phyloP scores from a whole-genome alignment of 37 sponge, comb jelly and placozoan species.

The Theonella swinhoei region DNA sequence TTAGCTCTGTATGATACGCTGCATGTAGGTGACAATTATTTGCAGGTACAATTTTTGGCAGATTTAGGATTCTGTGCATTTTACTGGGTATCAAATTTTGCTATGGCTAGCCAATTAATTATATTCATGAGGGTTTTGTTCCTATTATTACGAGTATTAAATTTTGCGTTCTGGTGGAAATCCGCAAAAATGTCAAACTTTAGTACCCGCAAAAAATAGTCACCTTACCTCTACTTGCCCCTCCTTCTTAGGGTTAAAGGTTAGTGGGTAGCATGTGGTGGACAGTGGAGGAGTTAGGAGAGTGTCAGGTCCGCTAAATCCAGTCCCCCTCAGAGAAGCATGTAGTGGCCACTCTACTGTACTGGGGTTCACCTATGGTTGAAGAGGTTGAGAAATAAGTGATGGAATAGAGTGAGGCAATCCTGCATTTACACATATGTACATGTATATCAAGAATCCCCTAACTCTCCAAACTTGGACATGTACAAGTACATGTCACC shows the following conservation, averaged over 20 bases:
- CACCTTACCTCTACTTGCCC: slow-evolving; percentile 62
- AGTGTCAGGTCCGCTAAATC: slow-evolving; percentile 68
- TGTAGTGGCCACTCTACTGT: slow-evolving; percentile 64
- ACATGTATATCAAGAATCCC: background rate
- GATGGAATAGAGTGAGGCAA: background rate
- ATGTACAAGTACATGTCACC: background rate
- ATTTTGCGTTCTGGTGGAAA: too few relatives aligned
- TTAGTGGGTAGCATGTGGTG: slow-evolving; percentile 77
- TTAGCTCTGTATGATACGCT: too few relatives aligned
- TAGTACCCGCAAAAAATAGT: too few relatives aligned
- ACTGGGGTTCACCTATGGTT: slow-evolving; percentile 64
- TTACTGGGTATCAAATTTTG: too few relatives aligned
- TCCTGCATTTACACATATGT: background rate
- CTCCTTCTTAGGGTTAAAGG: slow-evolving; percentile 71
- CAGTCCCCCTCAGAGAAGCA: slow-evolving; percentile 34
- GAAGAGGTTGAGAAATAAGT: background rate
- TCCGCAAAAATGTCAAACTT: too few relatives aligned
- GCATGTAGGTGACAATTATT: too few relatives aligned
- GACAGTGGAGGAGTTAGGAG: slow-evolving; percentile 57
- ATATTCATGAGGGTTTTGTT: too few relatives aligned
- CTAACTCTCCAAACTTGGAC: background rate
- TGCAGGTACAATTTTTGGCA: too few relatives aligned
- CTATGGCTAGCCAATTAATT: too few relatives aligned
- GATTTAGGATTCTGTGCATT: too few relatives aligned
- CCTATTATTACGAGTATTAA: too few relatives aligned